phyloP scores from a whole-genome alignment of 2,888 invertebrate species.

The Deroplatys truncata region DNA sequence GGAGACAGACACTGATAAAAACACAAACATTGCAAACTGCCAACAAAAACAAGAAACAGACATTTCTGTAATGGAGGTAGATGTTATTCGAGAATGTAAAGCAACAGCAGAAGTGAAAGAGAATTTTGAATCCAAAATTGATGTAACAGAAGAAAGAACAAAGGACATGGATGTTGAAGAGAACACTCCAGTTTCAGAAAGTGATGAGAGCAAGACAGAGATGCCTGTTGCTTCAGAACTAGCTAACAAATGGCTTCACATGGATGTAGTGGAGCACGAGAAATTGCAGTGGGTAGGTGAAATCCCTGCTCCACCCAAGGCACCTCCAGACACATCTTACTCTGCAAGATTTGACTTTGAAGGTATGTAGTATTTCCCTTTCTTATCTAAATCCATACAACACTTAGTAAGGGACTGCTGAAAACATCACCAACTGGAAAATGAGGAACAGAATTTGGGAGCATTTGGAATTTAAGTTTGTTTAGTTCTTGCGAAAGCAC shows the following conservation, averaged over 20 bases:
- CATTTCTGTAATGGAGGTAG: background rate
- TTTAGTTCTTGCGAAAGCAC: no score
- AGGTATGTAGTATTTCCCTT: conserved; percentile 42
- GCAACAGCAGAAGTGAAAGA: background rate
- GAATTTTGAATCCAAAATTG: background rate
- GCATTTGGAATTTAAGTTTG: no score
- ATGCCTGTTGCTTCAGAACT: conserved; percentile 40
- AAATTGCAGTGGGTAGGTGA: conserved; percentile 88
- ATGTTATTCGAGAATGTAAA: background rate
- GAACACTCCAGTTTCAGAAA: background rate
- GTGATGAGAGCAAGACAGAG: background rate
- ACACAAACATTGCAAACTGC: background rate
- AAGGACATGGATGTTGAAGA: background rate
- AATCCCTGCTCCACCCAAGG: conserved; percentile 48
- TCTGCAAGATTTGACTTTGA: conserved; percentile 82
- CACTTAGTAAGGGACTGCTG: no score
- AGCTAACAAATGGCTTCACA: conserved; percentile 74
- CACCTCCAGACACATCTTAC: conserved; percentile 55
- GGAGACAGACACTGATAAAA: conserved; percentile 35
- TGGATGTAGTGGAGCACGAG: conserved; percentile 78
- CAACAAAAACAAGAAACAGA: background rate
- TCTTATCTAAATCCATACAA: no score
- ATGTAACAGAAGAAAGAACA: background rate
- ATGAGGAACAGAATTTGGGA: no score
- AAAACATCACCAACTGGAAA: no score